Evolutionary conservation across 2,113 vertebrate genomes (phyloP).

Genomic region (Oceanodroma tethys): DNA sequence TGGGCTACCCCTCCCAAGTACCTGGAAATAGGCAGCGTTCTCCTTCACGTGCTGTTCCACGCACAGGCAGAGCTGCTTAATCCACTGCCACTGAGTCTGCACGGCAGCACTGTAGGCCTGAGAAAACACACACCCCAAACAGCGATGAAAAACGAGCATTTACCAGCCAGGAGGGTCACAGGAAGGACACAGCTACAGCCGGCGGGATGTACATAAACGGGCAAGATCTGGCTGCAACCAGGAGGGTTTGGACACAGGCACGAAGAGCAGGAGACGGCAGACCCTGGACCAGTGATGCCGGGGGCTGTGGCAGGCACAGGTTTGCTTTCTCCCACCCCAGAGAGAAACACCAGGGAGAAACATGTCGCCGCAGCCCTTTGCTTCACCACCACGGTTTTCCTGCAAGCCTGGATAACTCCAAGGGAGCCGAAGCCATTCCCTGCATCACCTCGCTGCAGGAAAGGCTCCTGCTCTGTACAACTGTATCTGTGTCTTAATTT

Average conservation of each 20-base stretch:
- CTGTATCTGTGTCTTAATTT: accelerated
- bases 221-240: background rate
- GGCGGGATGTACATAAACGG: accelerated
- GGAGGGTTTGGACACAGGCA: background rate
- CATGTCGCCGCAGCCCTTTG: background rate
- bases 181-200: background rate
- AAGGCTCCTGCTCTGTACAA: accelerated
- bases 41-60: slow-evolving; percentile 95
- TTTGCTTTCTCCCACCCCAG: background rate
- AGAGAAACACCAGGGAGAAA: background rate
- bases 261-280: background rate
- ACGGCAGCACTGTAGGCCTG: slow-evolving; percentile 95
- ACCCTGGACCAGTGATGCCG: accelerated
- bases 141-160: accelerated
- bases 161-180: background rate
- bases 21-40: slow-evolving; percentile 93
- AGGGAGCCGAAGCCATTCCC: background rate
- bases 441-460: background rate
- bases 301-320: background rate
- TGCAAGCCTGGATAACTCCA: background rate
- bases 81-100: slow-evolving; percentile 95
- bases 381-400: background rate
- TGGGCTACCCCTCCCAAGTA: slow-evolving; percentile 5
- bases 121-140: background rate
- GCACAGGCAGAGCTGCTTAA: slow-evolving; percentile 90